A percentile compares a stretch with the other conserved stretches of the same genome.
Evolutionary conservation across 2,888 invertebrate species (phyloP).

Genomic region (Heliconius hortense): DNA sequence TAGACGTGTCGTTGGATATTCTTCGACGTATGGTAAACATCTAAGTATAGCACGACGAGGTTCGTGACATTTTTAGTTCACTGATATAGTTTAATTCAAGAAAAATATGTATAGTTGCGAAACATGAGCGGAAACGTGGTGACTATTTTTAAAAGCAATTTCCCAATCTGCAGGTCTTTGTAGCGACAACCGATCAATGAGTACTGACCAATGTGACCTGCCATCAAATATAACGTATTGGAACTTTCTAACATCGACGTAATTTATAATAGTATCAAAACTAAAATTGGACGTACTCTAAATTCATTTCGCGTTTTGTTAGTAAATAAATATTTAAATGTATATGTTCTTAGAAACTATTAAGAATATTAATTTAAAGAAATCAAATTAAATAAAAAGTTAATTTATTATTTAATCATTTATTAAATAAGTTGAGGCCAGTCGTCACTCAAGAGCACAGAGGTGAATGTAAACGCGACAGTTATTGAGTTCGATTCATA

Average conservation of each 20-base stretch:
- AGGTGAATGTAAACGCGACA: no score
- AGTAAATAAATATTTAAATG: background rate
- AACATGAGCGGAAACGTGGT: conserved; percentile 11
- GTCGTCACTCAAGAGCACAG: no score
- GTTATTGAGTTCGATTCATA: no score
- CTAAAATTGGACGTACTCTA: background rate
- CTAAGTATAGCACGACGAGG: background rate
- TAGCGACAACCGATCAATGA: background rate
- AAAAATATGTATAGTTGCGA: background rate
- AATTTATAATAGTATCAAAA: background rate
- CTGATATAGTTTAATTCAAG: conserved; percentile 1
- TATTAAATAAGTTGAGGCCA: no score
- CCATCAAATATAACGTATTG: no score
- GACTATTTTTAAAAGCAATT: conserved; percentile 34
- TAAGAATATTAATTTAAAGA: background rate
- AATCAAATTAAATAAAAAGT: no score
- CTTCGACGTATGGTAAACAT: background rate
- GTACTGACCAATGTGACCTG: background rate
- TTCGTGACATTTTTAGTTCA: background rate
- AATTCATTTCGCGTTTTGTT: background rate
- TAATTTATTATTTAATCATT: no score
- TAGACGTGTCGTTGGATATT: background rate
- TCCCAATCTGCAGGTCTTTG: conserved; percentile 22
- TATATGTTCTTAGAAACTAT: background rate
- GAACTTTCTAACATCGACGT: no score